Percentiles rank a stretch among this genome's conserved stretches.
These are phyloP conservation scores for Plotosus lineatus DNA, from an alignment of 2,113 vertebrate species.

Conservation along the genomic window DNA sequence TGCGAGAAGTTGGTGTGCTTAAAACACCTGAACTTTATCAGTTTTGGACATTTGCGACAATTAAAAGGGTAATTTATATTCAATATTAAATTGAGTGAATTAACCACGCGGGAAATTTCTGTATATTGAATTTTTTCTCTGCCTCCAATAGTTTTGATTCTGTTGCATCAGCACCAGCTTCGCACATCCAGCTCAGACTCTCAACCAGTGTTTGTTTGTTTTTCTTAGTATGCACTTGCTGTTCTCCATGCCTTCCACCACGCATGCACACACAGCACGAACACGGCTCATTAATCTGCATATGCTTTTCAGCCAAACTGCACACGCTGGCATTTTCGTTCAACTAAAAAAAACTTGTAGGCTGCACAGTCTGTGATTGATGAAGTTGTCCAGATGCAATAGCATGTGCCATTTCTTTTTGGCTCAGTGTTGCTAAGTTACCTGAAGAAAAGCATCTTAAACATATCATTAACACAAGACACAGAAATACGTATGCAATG, in stretches of 20 bases:
- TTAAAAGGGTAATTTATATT: background rate
- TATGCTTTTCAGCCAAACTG: slow-evolving; percentile 20
- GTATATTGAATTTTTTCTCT: too few relatives aligned
- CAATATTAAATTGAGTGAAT: background rate
- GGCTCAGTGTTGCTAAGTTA: slow-evolving; percentile 36
- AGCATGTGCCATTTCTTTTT: slow-evolving; percentile 28
- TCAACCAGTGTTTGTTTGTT: background rate
- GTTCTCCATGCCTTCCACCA: background rate
- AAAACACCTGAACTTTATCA: background rate
- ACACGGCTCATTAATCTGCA: slow-evolving; percentile 42
- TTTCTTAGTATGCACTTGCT: background rate
- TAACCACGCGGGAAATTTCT: too few relatives aligned
- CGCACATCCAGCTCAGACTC: background rate
- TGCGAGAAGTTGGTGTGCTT: background rate
- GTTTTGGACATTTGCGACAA: background rate
- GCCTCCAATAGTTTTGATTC: too few relatives aligned
- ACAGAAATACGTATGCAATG: background rate
- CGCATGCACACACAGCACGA: background rate
- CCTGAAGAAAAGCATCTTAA: slow-evolving; percentile 26
- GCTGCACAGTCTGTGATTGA: slow-evolving; percentile 18
- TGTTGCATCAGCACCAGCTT: background rate
- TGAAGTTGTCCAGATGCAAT: slow-evolving; percentile 19
- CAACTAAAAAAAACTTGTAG: background rate
- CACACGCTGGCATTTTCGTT: background rate
- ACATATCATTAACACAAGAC: slow-evolving; percentile 36